These are phyloP conservation scores for Ips nitidus DNA, from an alignment of 1,140 invertebrate genomes.

Conservation along the genomic window DNA sequence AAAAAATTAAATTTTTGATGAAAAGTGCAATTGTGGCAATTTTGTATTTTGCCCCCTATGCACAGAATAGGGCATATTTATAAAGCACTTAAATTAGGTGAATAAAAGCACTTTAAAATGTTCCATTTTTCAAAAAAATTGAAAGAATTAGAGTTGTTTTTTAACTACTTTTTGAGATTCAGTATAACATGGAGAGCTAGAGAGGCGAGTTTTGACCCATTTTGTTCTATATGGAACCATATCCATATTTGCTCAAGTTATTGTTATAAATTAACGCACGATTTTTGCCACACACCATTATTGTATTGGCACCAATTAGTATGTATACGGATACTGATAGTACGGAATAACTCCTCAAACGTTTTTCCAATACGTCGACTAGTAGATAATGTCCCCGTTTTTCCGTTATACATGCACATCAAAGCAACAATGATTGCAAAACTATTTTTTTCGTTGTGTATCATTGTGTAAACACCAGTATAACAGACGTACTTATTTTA, in stretches of 20 bases:
- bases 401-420: background rate
- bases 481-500: background rate
- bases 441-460: background rate
- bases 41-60: too few species aligned
- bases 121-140: too few species aligned
- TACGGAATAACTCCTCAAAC: constrained; percentile 9
- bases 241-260: constrained; percentile 23
- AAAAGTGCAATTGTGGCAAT: too few species aligned
- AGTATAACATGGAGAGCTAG: too few species aligned
- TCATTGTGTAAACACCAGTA: background rate
- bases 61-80: too few species aligned
- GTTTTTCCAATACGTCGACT: constrained; percentile 14
- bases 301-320: constrained; percentile 9
- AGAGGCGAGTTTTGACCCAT: too few species aligned
- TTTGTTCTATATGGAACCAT: background rate
- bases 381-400: constrained; percentile 14
- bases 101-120: too few species aligned
- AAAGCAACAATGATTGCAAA: background rate
- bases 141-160: too few species aligned
- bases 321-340: constrained; percentile 9
- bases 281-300: constrained; percentile 6
- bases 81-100: too few species aligned
- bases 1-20: too few species aligned
- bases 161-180: too few species aligned
- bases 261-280: constrained; percentile 30